Evolutionary conservation across 2,888 invertebrate genomes (phyloP).

Genomic region (Chalcosyrphus nemorum): DNA sequence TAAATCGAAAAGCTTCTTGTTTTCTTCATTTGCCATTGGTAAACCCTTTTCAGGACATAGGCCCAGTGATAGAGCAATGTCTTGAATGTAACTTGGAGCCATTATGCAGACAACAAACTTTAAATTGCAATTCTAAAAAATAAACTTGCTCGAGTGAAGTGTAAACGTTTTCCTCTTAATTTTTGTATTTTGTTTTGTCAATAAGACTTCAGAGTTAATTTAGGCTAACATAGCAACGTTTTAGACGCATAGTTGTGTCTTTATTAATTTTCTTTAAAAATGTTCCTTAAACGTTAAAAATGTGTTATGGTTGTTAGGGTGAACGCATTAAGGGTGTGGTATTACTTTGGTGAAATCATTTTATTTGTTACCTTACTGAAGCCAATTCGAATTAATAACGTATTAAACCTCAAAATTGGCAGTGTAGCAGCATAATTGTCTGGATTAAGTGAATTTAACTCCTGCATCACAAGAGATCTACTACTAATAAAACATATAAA

Average conservation of each 20-base stretch:
- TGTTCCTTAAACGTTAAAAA: background rate
- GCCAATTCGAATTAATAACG: too few relatives aligned
- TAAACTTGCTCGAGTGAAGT: background rate
- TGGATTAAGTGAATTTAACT: too few relatives aligned
- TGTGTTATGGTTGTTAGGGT: background rate
- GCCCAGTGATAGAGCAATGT: conserved; percentile 87
- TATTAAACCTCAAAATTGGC: too few relatives aligned
- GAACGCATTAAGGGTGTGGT: background rate
- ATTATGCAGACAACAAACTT: conserved; percentile 12
- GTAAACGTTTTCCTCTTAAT: background rate
- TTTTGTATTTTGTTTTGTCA: conserved; percentile 48
- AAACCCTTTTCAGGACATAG: conserved; percentile 88
- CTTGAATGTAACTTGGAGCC: conserved; percentile 82
- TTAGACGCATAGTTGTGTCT: background rate
- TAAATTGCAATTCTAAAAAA: background rate
- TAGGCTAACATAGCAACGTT: conserved; percentile 35
- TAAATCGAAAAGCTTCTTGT: conserved; percentile 82
- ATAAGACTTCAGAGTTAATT: conserved; percentile 17
- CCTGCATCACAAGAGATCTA: too few relatives aligned
- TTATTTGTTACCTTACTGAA: too few relatives aligned
- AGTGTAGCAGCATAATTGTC: too few relatives aligned
- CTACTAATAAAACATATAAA: too few relatives aligned
- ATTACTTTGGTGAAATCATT: too few relatives aligned
- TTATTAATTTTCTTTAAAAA: background rate
- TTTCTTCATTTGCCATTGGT: conserved; percentile 90